A percentile compares a stretch with the other conserved stretches of the same genome.
Conservation (phyloP, 2,113 vertebrate genomes). For the pig (Sus scrofa) region T2T-Sscrofa CM000826.6:20321501-20322000, state of each 20-base stretch:
- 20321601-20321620: conserved; percentile 49
- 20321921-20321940: background rate
- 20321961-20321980: background rate
- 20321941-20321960: background rate
- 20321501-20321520: conserved; percentile 98
- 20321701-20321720: conserved; percentile 35
- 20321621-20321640: background rate
- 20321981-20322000: background rate
- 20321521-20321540: conserved; percentile 93
- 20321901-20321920: background rate
- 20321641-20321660: background rate
- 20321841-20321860: background rate
- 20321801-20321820: background rate
- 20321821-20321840: background rate
- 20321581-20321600: conserved; percentile 57
- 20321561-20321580: background rate
- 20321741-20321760: background rate
- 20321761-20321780: background rate
- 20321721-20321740: background rate
- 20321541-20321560: background rate
- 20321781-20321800: background rate
- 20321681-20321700: background rate
- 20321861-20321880: background rate
- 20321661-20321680: background rate
- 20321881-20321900: background rate